Evolutionary conservation across 2,113 vertebrate species (phyloP).

Genomic region (Tamias sibiricus): DNA sequence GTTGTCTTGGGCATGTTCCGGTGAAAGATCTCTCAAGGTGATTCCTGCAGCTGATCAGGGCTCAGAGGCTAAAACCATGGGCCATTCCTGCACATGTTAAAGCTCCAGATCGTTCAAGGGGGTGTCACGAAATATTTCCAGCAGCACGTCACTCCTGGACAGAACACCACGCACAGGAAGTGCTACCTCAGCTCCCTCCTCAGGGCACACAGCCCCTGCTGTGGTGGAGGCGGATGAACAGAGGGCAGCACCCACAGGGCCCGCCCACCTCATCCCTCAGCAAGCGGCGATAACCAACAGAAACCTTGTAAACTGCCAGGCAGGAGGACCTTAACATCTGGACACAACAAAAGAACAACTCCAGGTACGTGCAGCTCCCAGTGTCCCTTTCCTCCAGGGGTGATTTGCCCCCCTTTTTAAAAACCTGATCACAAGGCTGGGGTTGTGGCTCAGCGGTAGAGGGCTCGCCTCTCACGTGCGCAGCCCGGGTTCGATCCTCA

Average conservation of each 20-base stretch:
- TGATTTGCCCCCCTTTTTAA: neutral
- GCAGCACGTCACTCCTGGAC: neutral
- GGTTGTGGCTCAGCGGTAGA: no score
- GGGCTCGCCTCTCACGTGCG: no score
- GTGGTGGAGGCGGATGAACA: fast-evolving
- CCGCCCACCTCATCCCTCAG: neutral
- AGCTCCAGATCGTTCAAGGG: neutral
- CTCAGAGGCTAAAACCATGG: neutral
- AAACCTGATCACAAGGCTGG: neutral
- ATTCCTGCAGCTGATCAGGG: no score
- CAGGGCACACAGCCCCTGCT: fast-evolving
- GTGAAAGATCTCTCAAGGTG: neutral
- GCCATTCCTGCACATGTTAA: neutral
- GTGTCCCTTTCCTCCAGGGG: neutral
- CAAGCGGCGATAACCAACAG: neutral
- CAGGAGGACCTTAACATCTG: neutral
- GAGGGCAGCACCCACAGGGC: no score
- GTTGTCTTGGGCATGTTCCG: neutral
- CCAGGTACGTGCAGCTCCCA: fast-evolving
- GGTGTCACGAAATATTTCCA: neutral
- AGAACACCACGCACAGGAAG: fast-evolving
- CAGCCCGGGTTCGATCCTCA: no score
- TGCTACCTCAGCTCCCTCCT: neutral
- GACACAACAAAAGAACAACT: neutral
- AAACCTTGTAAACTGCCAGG: neutral